phyloP scores from a whole-genome alignment of 2,888 invertebrate species.

The Hymenopus coronatus region DNA sequence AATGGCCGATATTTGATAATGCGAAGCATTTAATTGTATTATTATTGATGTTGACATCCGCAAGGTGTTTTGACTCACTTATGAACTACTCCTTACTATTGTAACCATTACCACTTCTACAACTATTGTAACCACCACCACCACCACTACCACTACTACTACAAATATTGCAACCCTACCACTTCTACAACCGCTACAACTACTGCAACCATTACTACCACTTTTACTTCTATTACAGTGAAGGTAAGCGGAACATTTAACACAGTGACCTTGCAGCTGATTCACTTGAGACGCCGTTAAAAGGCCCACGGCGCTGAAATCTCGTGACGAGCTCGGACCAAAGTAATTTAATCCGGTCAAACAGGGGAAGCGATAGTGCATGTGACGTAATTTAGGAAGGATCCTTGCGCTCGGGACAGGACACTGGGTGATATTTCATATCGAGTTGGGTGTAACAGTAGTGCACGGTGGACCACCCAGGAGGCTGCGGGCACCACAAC shows the following conservation, averaged over 20 bases:
- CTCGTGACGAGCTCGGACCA: not conserved
- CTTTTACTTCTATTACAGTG: no score
- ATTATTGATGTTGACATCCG: no score
- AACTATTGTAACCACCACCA: no score
- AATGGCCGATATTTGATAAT: no score
- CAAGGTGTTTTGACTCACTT: no score
- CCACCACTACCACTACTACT: no score
- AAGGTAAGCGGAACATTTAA: not conserved
- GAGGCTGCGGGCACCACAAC: not conserved
- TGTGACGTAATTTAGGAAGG: not conserved
- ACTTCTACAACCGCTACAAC: no score
- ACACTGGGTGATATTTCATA: not conserved
- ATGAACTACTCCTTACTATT: no score
- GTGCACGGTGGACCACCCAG: not conserved
- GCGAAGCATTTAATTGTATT: no score
- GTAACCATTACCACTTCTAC: no score
- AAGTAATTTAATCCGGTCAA: not conserved
- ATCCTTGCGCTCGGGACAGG: not conserved
- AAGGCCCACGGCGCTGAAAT: not conserved
- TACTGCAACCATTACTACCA: no score
- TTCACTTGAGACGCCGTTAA: not conserved
- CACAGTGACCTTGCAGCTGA: not conserved
- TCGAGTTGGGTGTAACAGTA: not conserved
- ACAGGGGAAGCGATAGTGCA: not conserved
- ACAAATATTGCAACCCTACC: no score